Conservation (phyloP, 2,113 vertebrate species). For the Panthera tigris region DNA sequence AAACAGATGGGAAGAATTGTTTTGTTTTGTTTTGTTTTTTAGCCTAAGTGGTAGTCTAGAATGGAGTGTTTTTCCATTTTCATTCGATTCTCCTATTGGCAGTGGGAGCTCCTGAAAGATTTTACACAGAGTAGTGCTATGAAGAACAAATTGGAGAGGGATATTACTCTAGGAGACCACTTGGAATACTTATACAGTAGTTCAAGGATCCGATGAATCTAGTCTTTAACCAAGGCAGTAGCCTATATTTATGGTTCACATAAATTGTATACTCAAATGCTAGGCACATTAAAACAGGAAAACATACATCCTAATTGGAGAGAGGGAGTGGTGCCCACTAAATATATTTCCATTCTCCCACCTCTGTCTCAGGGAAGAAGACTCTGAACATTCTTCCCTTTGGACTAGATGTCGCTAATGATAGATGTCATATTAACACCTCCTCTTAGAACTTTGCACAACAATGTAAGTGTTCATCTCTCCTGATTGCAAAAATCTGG, state of each 20-base stretch:
- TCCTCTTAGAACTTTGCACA: neutral
- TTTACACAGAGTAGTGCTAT: neutral
- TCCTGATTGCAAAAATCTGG: neutral
- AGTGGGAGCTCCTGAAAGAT: neutral
- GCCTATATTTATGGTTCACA: neutral
- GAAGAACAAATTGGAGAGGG: neutral
- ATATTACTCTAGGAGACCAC: neutral
- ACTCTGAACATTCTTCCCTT: neutral
- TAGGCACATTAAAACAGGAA: neutral
- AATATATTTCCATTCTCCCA: neutral
- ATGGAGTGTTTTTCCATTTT: neutral
- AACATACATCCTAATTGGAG: neutral
- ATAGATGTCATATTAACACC: neutral
- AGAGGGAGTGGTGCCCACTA: neutral
- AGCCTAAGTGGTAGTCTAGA: neutral
- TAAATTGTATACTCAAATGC: neutral
- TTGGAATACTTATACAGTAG: neutral
- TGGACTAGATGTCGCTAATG: neutral
- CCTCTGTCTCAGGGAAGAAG: neutral
- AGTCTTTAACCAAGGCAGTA: neutral
- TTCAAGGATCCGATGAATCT: neutral
- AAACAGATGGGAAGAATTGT: neutral
- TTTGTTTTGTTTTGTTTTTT: neutral
- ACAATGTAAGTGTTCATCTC: neutral
- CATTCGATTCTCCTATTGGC: neutral